Evolutionary conservation across 2,797 vertebrate species (phyloP), one percentile per base, ranked within the genome.

Genomic region (Uromys caudimaculatus): DNA sequence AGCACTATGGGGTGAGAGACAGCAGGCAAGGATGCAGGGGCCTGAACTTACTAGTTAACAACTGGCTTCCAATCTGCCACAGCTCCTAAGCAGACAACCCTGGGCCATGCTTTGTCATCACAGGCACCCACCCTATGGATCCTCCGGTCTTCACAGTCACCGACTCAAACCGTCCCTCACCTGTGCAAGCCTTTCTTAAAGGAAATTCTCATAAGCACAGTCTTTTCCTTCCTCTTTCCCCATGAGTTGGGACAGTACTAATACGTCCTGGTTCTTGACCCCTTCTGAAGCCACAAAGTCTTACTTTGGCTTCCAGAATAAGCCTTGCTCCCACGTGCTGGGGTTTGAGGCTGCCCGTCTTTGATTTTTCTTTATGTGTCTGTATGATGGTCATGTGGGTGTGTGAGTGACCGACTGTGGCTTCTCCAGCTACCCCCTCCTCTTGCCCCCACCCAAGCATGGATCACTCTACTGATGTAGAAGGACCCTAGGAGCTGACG

Each of bases 31-130:
- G 17, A 3, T 0, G 8, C 10, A 0, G 29, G 50, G 17, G 73
- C 29, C 82, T 16, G 35, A 11, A 10, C 44, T 3, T 62, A 35
- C 2, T 7, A n/a, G 3, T 10, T 41, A 27, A 12, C 11, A 58
- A 6, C 54, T 35, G 54, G 64, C 52, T 69, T 24, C 91, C 67
- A 23, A 5, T 35, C 24, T 0, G 4, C 23, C 60, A 14, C 3
- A 32, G 2, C 1, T 0, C 24, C 38, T 9, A 27, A 88, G 58
- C 52, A 41, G 81, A 64, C 0, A 6, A 6, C 85, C 52, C 38
- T 78, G 58, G 3, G 17, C 0, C 0, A 11, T 9, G 5, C 14
- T 7, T 41, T 27, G 4, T 27, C 2, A 29, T 2, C 3, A 27
- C 56, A 64, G 13, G 35, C 0, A 1, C 35, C 5, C 1, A 32